These are phyloP conservation scores for Drosophila lacertosa DNA, from an alignment of 1,140 invertebrate genomes.

Conservation along the genomic window DNA sequence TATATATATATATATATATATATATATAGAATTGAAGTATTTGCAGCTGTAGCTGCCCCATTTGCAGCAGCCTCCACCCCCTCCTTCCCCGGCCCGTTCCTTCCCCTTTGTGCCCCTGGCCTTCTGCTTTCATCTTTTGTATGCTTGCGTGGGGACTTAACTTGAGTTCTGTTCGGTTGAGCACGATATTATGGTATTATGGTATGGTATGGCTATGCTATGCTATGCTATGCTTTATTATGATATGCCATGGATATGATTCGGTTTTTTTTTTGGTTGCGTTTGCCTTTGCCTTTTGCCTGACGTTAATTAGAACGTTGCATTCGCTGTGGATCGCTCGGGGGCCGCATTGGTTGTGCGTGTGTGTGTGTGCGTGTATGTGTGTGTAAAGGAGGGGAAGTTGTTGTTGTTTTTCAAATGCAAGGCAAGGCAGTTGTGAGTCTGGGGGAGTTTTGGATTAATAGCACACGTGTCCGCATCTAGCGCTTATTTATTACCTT, in stretches of 20 bases:
- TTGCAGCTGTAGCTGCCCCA: slow-evolving; percentile 46
- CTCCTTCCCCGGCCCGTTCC: background rate
- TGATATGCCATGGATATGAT: slow-evolving; percentile 7
- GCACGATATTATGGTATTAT: background rate
- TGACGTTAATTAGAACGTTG: slow-evolving; percentile 75
- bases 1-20: slow-evolving; percentile 34
- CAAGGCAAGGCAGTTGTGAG: slow-evolving; percentile 11
- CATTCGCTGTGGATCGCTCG: slow-evolving; percentile 45
- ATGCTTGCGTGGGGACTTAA: slow-evolving; percentile 19
- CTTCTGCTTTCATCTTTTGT: slow-evolving; percentile 61
- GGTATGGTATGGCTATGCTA: slow-evolving; percentile 1
- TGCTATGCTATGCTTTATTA: slow-evolving; percentile 15
- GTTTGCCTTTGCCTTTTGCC: slow-evolving; percentile 24
- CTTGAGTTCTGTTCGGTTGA: slow-evolving; percentile 16
- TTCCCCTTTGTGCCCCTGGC: background rate
- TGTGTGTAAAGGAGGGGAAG: background rate
- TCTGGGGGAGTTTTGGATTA: slow-evolving; percentile 59
- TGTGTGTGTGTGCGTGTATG: slow-evolving; percentile 1
- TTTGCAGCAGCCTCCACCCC: background rate
- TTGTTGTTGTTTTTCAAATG: no score
- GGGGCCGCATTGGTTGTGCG: background rate
- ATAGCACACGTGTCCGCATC: slow-evolving; percentile 78
- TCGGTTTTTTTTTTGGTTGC: background rate
- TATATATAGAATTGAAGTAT: slow-evolving; percentile 31
- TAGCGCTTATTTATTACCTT: slow-evolving; percentile 79